Evolutionary conservation across 1,140 invertebrate genomes (phyloP), one percentile per base, ranked within the genome.

Genomic region (Cotesia chilonis): DNA sequence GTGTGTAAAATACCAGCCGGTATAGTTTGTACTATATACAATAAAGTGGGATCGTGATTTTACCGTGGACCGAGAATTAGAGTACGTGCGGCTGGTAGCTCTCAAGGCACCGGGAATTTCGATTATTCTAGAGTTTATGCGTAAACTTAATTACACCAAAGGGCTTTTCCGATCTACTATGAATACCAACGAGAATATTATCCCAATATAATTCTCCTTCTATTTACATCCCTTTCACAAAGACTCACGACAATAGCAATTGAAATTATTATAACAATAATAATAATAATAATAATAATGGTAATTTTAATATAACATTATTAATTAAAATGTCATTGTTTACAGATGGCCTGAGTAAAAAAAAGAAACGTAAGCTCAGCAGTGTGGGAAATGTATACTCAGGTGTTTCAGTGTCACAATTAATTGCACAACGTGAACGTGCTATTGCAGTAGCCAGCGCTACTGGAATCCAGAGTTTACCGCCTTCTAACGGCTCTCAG

Each of bases 321-420:
- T 73, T 69, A 66, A 54, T 74, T 74, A 77, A 74, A 74, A 37
- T 17, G 64, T 3, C 52, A 12, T 73, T 64, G 28, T 81, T 86
- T 87, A 70, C 84, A 90, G 89, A 89, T 85, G 85, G 88, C 80
- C 82, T 84, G 73, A 83, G 84, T 68, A 92, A 92, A 82, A 88
- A 88, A 79, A 92, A 92, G 82, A 91, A 90, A 86, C 88, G 91
- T 83, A 91, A 91, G 85, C 84, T 90, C 69, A 82, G 84, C 36
- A 84, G 85, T 51, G 87, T 90, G 77, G 84, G 87, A 14, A 86
- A 88, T 51, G 87, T 88, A 77, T 87, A 89, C 76, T 83, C 89
- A 41, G 90, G 89, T 64, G 89, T 90, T 68, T 90, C 90, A 67
- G 89, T 92, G 17, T 91, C 91, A 38, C 91, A 92, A 83, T 85